Conservation (phyloP, 1,140 invertebrate genomes). For the Paraescarpia echinospica region DNA sequence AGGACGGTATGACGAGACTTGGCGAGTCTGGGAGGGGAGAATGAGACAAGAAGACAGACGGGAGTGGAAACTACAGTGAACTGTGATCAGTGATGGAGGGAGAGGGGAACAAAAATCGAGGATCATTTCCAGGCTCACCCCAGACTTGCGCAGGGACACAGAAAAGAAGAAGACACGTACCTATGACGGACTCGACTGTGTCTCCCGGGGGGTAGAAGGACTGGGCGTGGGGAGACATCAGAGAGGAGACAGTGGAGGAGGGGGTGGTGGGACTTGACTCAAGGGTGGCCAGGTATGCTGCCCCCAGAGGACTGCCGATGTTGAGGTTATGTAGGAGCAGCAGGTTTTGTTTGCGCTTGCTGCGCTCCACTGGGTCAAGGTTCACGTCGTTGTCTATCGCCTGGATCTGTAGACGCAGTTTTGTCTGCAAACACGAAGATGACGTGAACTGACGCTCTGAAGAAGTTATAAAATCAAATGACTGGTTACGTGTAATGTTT, state of each 20-base stretch:
- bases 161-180: too few species aligned
- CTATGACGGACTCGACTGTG: constrained; percentile 75
- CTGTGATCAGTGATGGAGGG: too few species aligned
- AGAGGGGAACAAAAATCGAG: too few species aligned
- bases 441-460: neutral
- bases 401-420: constrained; percentile 69
- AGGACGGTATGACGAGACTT: too few species aligned
- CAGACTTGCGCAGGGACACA: too few species aligned
- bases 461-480: neutral
- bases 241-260: constrained; percentile 54
- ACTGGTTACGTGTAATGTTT: neutral
- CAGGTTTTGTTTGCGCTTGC: constrained; percentile 72
- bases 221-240: constrained; percentile 65
- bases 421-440: constrained; percentile 40
- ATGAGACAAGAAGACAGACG: too few species aligned
- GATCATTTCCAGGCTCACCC: too few species aligned
- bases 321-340: constrained; percentile 63
- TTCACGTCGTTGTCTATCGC: constrained; percentile 71
- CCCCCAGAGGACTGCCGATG: constrained; percentile 22
- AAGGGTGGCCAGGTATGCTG: constrained; percentile 3
- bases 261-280: constrained; percentile 27
- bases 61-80: too few species aligned
- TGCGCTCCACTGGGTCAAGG: constrained; percentile 69
- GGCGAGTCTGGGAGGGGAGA: too few species aligned
- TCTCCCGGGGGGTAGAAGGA: constrained; percentile 68